A percentile compares a stretch with the other conserved stretches of the same genome.
These are phyloP conservation scores for Lepidurus arcticus DNA, from an alignment of 1,140 invertebrate genomes.

Conservation along the genomic window DNA sequence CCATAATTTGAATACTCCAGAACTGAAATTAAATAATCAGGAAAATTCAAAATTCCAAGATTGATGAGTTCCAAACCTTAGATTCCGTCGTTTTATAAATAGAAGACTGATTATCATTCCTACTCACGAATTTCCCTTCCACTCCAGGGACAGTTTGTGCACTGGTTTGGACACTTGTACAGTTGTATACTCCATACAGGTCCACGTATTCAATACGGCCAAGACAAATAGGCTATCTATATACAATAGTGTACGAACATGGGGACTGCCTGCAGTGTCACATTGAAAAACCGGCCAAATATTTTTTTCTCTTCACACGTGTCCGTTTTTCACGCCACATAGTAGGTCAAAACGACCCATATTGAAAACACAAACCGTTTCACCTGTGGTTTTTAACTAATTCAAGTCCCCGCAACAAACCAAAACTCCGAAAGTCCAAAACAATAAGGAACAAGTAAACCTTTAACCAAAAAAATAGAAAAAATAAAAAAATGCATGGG, in stretches of 20 bases:
- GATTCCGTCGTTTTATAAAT: no score
- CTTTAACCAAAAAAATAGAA: neutral
- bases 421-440: no score
- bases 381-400: neutral
- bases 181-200: no score
- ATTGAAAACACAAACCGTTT: neutral
- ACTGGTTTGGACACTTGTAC: no score
- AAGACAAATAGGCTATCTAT: slow-evolving; percentile 1
- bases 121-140: no score
- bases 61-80: no score
- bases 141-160: no score
- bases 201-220: neutral
- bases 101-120: no score
- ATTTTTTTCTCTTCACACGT: slow-evolving; percentile 5
- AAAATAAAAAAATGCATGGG: neutral
- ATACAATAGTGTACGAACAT: slow-evolving; percentile 1
- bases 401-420: no score
- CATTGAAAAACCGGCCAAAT: neutral
- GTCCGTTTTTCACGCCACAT: neutral
- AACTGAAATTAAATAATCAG: no score
- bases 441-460: neutral
- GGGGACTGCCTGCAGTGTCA: neutral
- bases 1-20: no score
- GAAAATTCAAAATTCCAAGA: no score
- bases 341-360: neutral